A percentile compares a stretch with the other conserved stretches of the same genome.
Evolutionary conservation across 2,797 vertebrate species (phyloP).

Genomic region (Oreortyx pictus): DNA sequence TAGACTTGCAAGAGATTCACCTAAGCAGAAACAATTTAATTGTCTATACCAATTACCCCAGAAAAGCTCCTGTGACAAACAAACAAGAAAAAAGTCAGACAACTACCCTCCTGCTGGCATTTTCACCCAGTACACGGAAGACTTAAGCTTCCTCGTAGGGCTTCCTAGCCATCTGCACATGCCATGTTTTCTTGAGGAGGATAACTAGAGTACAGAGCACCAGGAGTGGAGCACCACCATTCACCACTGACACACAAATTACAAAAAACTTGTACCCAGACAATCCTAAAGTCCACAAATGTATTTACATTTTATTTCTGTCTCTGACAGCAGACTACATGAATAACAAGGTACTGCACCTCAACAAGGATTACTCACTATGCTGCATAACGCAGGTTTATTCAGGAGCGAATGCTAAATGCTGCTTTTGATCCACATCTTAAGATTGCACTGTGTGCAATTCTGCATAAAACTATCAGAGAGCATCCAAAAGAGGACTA

Average conservation of each 20-base stretch:
- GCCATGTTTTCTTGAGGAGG: neutral
- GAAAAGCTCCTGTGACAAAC: slow-evolving; percentile 30
- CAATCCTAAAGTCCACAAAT: neutral
- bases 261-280: neutral
- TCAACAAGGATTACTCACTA: neutral
- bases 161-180: neutral
- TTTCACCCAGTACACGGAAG: neutral
- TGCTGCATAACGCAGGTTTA: neutral
- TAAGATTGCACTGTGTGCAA: too few species aligned
- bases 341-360: neutral
- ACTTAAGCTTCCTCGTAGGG: neutral
- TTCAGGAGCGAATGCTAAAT: neutral
- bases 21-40: slow-evolving; percentile 62
- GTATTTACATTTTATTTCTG: neutral
- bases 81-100: neutral
- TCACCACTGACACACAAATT: neutral
- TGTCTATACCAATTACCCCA: slow-evolving; percentile 39
- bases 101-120: neutral
- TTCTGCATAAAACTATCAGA: too few species aligned
- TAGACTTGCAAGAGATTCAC: slow-evolving; percentile 57
- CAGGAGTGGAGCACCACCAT: neutral
- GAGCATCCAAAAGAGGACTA: too few species aligned
- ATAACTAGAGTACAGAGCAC: neutral
- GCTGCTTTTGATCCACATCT: neutral
- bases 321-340: neutral